Evolutionary conservation across 2,888 invertebrate genomes (phyloP).

Genomic region (Amblyteles armatorius): DNA sequence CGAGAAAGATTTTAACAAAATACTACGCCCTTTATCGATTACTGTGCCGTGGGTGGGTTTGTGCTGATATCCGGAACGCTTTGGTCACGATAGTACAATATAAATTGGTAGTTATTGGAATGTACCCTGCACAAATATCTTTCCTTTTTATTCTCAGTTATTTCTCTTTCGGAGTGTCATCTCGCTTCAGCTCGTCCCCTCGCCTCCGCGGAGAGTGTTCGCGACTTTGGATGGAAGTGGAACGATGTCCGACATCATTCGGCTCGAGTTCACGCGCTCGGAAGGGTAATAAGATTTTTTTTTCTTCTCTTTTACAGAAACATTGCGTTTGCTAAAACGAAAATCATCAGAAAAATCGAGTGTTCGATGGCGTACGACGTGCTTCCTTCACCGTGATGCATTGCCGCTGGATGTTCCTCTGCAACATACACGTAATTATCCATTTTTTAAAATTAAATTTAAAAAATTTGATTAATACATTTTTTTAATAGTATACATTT

Average conservation of each 20-base stretch:
- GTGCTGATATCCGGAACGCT: constrained; percentile 75
- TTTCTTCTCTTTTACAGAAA: constrained; percentile 75
- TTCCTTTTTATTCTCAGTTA: constrained; percentile 19
- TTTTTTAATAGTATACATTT: background rate
- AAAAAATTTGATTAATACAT: too few relatives aligned
- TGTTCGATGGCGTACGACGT: constrained; percentile 81
- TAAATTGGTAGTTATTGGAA: constrained; percentile 72
- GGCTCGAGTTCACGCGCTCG: constrained; percentile 16
- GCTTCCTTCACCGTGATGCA: constrained; percentile 90
- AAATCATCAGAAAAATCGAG: constrained; percentile 77
- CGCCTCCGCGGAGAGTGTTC: constrained; percentile 8
- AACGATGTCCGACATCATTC: constrained; percentile 16
- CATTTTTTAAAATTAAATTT: background rate
- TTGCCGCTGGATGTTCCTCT: constrained; percentile 95
- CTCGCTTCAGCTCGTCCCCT: constrained; percentile 20
- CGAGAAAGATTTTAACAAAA: constrained; percentile 76
- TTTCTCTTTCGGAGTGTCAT: constrained; percentile 16
- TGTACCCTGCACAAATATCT: constrained; percentile 76
- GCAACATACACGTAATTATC: constrained; percentile 78
- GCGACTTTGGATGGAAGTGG: constrained; percentile 11
- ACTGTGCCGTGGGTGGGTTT: constrained; percentile 74
- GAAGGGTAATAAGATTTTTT: constrained; percentile 32
- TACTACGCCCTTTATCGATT: constrained; percentile 78
- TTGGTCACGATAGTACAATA: constrained; percentile 79
- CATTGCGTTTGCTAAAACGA: constrained; percentile 76